Evolutionary conservation across 1,140 invertebrate species (phyloP), one percentile per base, ranked within the genome.

Genomic region (Drosophila insularis): DNA sequence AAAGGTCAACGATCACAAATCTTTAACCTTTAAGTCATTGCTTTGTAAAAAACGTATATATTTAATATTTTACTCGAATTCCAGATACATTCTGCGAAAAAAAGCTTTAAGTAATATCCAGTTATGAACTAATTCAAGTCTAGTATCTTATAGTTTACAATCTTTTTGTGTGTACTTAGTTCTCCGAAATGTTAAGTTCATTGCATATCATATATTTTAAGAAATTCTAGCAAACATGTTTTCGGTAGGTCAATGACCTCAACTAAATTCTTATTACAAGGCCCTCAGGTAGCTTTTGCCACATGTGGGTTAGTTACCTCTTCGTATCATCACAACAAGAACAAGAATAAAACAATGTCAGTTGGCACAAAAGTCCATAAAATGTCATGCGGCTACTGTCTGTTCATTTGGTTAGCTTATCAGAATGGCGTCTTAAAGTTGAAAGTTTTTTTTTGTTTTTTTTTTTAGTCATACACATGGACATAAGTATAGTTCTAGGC

Each of bases 341-440:
- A 35, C 14, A 31, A 63, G 67, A 46, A 31, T 14, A 27, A 68
- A 40, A 32, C 37, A 55, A 59, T 63, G 67, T 63, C 60, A 63
- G 14, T 66, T 58, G 63, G 14, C 39, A 37, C 17, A 31, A 65
- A 37, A 70, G 55, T 27, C 35, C 54, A 69, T 69, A 69, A 69
- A 69, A 56, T 67, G 60, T 37, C 46, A 67, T 19, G 39, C 23
- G 60, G 65, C 71, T 62, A 66, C 72, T 58, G 63, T 59, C 56
- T 64, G 31, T 43, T 21, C 39, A 17, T 14, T 39, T 46, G 43
- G 21, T 27, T 55, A 32, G 11, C 31, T 59, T 50, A 37, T 40
- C 53, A 21, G 43, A 50, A 54, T 19, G 55, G 40, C 39, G 40
- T 65, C 61, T 74, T 37, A 61, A 62, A 65, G 14, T 58, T 58